Evolutionary conservation across 2,113 vertebrate genomes (phyloP).

Genomic region (Bubalus kerabau): DNA sequence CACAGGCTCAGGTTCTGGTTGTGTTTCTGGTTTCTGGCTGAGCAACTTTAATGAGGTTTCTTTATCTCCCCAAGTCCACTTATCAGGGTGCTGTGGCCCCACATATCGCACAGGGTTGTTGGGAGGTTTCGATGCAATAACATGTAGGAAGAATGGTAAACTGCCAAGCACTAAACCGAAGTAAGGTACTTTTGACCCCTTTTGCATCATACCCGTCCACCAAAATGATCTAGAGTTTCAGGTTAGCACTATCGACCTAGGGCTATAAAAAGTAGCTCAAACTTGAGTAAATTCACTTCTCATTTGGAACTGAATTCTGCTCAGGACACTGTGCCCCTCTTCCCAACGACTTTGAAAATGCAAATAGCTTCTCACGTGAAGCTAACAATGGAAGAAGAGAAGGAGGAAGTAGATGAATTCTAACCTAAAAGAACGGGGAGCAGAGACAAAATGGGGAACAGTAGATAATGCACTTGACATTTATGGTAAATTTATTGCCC

Average conservation of each 20-base stretch:
- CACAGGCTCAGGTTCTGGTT: not conserved
- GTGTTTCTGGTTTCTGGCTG: not conserved
- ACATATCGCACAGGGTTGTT: not conserved
- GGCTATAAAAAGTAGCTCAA: not conserved
- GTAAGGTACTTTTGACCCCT: not conserved
- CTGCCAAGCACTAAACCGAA: not conserved
- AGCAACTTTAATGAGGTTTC: not conserved
- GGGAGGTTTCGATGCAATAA: not conserved
- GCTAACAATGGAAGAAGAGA: not conserved
- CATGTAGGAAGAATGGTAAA: not conserved
- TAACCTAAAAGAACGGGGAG: not conserved
- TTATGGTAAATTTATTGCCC: not conserved
- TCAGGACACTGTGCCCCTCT: not conserved
- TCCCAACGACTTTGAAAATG: not conserved
- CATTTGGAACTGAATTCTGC: slow-evolving; percentile 6
- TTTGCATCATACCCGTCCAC: not conserved
- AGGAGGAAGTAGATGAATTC: not conserved
- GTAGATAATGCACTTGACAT: not conserved
- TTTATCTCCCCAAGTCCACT: not conserved
- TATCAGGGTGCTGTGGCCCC: not conserved
- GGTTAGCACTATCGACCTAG: not conserved
- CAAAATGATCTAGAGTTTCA: not conserved
- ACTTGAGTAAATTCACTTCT: not conserved
- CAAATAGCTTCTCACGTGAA: not conserved
- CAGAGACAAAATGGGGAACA: slow-evolving; percentile 20